These are phyloP conservation scores for Stegana nigrithorax DNA, from an alignment of 2,888 invertebrate species.

Conservation along the genomic window DNA sequence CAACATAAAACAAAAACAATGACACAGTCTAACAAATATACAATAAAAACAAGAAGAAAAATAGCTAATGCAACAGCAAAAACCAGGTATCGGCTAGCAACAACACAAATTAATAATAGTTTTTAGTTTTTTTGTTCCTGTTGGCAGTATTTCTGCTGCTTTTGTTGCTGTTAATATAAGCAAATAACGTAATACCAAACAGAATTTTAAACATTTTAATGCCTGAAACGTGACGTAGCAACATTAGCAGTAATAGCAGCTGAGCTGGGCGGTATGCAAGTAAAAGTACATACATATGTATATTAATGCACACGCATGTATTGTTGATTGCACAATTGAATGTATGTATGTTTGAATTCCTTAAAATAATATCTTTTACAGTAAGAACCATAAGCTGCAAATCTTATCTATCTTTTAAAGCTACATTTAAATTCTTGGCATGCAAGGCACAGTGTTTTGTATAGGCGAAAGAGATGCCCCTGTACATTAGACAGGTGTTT, in stretches of 20 bases:
- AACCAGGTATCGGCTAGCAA: not conserved
- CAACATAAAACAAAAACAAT: not conserved
- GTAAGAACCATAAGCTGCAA: too few relatives aligned
- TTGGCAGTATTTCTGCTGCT: not conserved
- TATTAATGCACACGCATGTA: too few relatives aligned
- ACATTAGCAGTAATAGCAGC: slow-evolving; percentile 19
- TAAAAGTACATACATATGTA: not conserved
- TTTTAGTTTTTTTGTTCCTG: not conserved
- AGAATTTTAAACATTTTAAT: slow-evolving; percentile 55
- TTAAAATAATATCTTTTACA: too few relatives aligned
- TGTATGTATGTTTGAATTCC: too few relatives aligned
- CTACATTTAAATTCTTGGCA: too few relatives aligned
- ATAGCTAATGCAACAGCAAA: too few relatives aligned
- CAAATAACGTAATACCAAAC: slow-evolving; percentile 35
- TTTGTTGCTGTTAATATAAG: not conserved
- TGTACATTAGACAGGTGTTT: slow-evolving; percentile 51
- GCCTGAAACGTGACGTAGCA: slow-evolving; percentile 50
- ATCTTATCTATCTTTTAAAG: too few relatives aligned
- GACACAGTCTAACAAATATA: slow-evolving; percentile 5
- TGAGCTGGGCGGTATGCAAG: not conserved
- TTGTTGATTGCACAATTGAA: too few relatives aligned
- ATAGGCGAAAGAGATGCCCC: too few relatives aligned
- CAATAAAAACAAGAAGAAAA: not conserved
- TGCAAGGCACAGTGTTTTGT: too few relatives aligned
- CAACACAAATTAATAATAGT: not conserved